Conservation (phyloP, 2,113 vertebrate genomes). For the Limanda limanda region DNA sequence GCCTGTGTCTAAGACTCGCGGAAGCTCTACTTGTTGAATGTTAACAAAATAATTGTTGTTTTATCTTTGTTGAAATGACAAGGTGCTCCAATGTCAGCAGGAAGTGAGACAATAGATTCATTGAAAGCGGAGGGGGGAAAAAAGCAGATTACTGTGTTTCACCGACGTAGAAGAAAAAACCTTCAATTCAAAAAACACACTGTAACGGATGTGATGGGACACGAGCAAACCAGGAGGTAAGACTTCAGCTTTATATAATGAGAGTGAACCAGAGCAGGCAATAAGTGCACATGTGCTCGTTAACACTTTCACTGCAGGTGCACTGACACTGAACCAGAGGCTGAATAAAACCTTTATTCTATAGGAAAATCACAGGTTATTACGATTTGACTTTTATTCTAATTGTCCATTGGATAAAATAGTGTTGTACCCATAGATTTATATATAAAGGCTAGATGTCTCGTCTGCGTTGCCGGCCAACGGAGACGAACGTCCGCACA, state of each 20-base stretch:
- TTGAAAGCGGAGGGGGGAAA: conserved; percentile 9
- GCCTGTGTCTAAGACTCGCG: conserved; percentile 44
- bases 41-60: conserved; percentile 73
- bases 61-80: conserved; percentile 66
- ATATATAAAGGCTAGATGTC: too few relatives aligned
- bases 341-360: background rate
- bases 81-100: conserved; percentile 48
- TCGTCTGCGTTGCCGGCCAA: too few relatives aligned
- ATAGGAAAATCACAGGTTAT: background rate
- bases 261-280: background rate
- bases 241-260: background rate
- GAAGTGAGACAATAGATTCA: conserved; percentile 35
- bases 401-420: background rate
- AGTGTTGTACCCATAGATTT: background rate
- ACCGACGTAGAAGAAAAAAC: background rate
- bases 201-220: background rate
- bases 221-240: background rate
- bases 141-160: conserved; percentile 21
- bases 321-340: background rate
- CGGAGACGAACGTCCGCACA: too few relatives aligned
- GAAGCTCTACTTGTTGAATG: conserved; percentile 64
- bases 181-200: background rate
- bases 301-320: background rate
- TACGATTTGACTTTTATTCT: background rate
- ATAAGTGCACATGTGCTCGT: background rate